Conservation (phyloP, 2,888 invertebrate genomes). For the Bruchidius siliquastri region DNA sequence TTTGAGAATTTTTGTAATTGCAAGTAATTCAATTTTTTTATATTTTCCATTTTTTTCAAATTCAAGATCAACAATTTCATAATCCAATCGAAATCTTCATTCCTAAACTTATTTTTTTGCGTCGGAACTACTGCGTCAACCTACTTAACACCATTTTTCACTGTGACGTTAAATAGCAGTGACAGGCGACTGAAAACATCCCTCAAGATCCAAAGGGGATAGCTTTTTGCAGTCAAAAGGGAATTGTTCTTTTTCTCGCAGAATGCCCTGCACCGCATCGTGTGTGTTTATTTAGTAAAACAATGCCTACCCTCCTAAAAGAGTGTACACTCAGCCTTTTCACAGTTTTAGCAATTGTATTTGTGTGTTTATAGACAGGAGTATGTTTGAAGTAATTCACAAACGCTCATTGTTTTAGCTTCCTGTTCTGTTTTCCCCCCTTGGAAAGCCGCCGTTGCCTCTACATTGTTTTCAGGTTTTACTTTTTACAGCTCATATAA, state of each 20-base stretch:
- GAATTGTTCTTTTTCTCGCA: background rate
- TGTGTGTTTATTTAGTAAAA: slow-evolving; percentile 19
- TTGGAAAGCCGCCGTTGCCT: slow-evolving; percentile 14
- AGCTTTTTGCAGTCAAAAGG: background rate
- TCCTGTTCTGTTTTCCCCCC: slow-evolving; percentile 25
- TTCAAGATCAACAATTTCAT: too few species aligned
- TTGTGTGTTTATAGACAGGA: slow-evolving; percentile 34
- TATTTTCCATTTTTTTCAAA: too few species aligned
- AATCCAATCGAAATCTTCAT: too few species aligned
- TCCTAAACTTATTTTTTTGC: too few species aligned
- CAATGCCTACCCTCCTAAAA: slow-evolving; percentile 29
- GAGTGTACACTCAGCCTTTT: slow-evolving; percentile 37
- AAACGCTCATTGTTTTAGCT: slow-evolving; percentile 35
- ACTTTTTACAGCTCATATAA: slow-evolving; percentile 25
- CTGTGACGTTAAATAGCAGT: background rate
- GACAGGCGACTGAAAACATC: background rate
- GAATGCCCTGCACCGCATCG: background rate
- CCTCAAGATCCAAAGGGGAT: background rate
- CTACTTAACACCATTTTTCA: background rate
- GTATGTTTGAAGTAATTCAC: slow-evolving; percentile 35
- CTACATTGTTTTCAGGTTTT: slow-evolving; percentile 18
- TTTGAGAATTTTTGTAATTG: too few species aligned
- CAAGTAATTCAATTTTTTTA: too few species aligned
- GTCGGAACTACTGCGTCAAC: too few species aligned
- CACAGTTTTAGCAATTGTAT: slow-evolving; percentile 37